These are phyloP conservation scores for Nannobrachium achirus DNA, from an alignment of 2,113 vertebrate genomes.

Conservation along the genomic window DNA sequence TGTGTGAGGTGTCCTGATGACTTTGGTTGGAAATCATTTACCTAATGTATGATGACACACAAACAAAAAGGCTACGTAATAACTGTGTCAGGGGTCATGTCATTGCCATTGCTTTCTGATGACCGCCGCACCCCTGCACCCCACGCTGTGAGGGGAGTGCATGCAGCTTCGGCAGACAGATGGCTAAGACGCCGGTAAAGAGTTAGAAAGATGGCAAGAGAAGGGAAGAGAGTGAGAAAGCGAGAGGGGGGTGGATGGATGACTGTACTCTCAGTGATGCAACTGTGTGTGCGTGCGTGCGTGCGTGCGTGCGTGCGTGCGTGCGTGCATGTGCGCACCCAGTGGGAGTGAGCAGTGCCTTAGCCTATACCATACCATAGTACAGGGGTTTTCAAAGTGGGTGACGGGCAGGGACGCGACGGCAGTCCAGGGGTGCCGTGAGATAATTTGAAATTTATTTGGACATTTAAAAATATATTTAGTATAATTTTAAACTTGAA, in stretches of 20 bases:
- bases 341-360: too few species aligned
- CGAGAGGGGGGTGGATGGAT: neutral
- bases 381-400: too few species aligned
- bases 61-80: conserved; percentile 46
- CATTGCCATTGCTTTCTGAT: conserved; percentile 53
- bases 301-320: conserved; percentile 18
- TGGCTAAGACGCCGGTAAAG: conserved; percentile 2
- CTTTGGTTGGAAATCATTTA: conserved; percentile 23
- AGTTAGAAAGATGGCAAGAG: conserved; percentile 17
- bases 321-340: too few species aligned
- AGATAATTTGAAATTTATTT: too few species aligned
- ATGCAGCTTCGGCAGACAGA: conserved; percentile 33
- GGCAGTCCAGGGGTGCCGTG: too few species aligned
- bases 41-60: conserved; percentile 18
- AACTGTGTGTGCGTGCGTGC: conserved; percentile 33
- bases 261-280: conserved; percentile 36
- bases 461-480: too few species aligned
- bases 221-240: neutral
- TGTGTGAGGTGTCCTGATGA: conserved; percentile 20
- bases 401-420: too few species aligned
- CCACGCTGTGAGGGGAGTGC: conserved; percentile 34
- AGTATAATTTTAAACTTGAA: too few species aligned
- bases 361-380: too few species aligned
- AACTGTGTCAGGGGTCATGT: conserved; percentile 46
- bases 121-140: conserved; percentile 29